These are phyloP conservation scores for Epistrophe eligans DNA, from an alignment of 2,888 invertebrate species.

Conservation along the genomic window DNA sequence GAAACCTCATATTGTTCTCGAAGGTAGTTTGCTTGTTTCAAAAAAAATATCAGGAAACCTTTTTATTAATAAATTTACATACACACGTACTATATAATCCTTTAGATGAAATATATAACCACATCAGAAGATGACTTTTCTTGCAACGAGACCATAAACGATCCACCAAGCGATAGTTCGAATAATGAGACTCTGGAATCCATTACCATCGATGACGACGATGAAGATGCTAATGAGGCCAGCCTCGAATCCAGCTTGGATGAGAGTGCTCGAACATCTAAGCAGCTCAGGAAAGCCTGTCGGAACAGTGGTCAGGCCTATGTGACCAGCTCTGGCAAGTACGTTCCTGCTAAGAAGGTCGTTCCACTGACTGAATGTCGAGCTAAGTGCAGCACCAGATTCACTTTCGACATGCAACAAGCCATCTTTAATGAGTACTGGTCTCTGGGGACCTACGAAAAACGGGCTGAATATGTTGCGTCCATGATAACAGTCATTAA, in stretches of 20 bases:
- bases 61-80: neutral
- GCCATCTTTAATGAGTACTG: constrained; percentile 70
- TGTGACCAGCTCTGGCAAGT: constrained; percentile 67
- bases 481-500: constrained; percentile 61
- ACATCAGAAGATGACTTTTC: constrained; percentile 47
- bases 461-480: constrained; percentile 64
- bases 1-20: neutral
- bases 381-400: constrained; percentile 68
- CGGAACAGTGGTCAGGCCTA: constrained; percentile 70
- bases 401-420: constrained; percentile 67
- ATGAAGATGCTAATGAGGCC: constrained; percentile 13
- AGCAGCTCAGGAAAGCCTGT: constrained; percentile 52
- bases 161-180: constrained; percentile 25
- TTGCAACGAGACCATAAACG: constrained; percentile 22
- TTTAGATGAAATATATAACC: constrained; percentile 51
- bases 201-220: constrained; percentile 10
- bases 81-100: no score
- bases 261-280: constrained; percentile 36
- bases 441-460: constrained; percentile 68
- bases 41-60: neutral
- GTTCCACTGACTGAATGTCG: constrained; percentile 67
- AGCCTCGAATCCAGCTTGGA: constrained; percentile 5
- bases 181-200: constrained; percentile 23
- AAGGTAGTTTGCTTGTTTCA: constrained; percentile 13
- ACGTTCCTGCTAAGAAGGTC: constrained; percentile 58